These are phyloP conservation scores for Selene dorsalis DNA, from an alignment of 2,797 vertebrate genomes.

Conservation along the genomic window DNA sequence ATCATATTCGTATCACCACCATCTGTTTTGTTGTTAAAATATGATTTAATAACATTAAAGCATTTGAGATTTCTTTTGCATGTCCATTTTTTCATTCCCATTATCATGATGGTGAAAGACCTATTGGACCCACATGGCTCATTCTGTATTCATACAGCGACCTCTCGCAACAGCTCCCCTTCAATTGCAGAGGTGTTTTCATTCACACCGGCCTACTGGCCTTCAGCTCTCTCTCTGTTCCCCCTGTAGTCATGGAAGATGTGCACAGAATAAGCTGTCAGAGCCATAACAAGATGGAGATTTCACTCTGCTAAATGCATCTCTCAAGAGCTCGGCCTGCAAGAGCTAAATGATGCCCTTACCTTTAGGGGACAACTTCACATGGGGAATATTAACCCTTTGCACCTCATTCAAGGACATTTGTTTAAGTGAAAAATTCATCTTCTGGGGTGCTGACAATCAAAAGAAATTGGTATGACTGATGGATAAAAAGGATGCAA, in stretches of 20 bases:
- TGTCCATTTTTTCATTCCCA: slow-evolving; percentile 50
- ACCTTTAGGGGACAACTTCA: slow-evolving; percentile 57
- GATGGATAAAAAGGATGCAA: slow-evolving; percentile 31
- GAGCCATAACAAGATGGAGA: slow-evolving; percentile 61
- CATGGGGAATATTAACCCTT: slow-evolving; percentile 67
- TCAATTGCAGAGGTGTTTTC: slow-evolving; percentile 69
- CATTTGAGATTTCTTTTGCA: slow-evolving; percentile 42
- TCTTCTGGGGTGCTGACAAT: slow-evolving; percentile 32
- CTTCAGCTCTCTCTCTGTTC: slow-evolving; percentile 60
- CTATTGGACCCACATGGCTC: slow-evolving; percentile 55
- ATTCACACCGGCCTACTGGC: slow-evolving; percentile 63
- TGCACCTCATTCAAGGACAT: slow-evolving; percentile 69
- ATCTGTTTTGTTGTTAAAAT: slow-evolving; percentile 56
- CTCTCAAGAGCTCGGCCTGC: slow-evolving; percentile 61
- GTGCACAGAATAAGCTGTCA: slow-evolving; percentile 77
- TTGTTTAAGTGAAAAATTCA: slow-evolving; percentile 53
- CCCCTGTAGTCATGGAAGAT: slow-evolving; percentile 52
- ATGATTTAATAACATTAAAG: slow-evolving; percentile 28
- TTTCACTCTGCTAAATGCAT: slow-evolving; percentile 70
- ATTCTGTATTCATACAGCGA: slow-evolving; percentile 78
- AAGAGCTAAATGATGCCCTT: slow-evolving; percentile 63
- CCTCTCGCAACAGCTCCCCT: slow-evolving; percentile 69
- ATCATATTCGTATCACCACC: no score
- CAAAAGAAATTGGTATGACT: slow-evolving; percentile 12
- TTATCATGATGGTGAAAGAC: slow-evolving; percentile 39